A percentile compares a stretch with the other conserved stretches of the same genome.
These are phyloP conservation scores for Notarius quadriscutis DNA, from an alignment of 2,113 vertebrate genomes.

Conservation along the genomic window DNA sequence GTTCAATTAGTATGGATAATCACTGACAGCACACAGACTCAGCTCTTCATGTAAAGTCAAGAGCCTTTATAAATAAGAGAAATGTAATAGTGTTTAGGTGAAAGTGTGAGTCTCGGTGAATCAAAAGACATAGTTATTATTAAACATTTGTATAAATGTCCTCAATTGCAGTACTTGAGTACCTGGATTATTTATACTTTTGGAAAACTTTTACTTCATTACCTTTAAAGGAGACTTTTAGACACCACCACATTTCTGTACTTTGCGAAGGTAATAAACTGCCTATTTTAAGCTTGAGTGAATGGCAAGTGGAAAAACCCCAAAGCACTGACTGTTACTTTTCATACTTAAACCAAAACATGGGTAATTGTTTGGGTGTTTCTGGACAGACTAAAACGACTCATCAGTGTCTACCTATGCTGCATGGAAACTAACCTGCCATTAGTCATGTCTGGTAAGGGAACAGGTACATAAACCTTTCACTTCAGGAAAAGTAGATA, in stretches of 20 bases:
- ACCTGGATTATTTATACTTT: not conserved
- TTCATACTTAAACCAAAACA: slow-evolving; percentile 33
- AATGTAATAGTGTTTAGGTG: not conserved
- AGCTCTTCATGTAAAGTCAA: not conserved
- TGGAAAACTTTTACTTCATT: not conserved
- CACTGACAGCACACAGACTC: not conserved
- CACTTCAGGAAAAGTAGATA: not conserved
- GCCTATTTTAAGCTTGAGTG: slow-evolving; percentile 12
- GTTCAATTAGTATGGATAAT: not conserved
- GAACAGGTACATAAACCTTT: not conserved
- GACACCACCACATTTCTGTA: not conserved
- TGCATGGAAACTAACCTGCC: slow-evolving; percentile 16
- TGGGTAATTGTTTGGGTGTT: slow-evolving; percentile 28
- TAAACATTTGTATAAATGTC: not conserved
- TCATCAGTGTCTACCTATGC: slow-evolving; percentile 14
- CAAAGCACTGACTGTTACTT: slow-evolving; percentile 27
- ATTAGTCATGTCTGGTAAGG: not conserved
- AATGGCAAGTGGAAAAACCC: slow-evolving; percentile 35
- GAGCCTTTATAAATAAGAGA: not conserved
- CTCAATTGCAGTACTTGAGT: not conserved
- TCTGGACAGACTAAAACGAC: slow-evolving; percentile 1
- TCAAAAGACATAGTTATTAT: not conserved
- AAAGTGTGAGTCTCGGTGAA: not conserved
- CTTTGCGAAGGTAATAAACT: slow-evolving; percentile 16
- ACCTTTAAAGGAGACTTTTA: slow-evolving; percentile 19